Conservation (phyloP, 2,113 vertebrate genomes). For the Eolophus roseicapilla region DNA sequence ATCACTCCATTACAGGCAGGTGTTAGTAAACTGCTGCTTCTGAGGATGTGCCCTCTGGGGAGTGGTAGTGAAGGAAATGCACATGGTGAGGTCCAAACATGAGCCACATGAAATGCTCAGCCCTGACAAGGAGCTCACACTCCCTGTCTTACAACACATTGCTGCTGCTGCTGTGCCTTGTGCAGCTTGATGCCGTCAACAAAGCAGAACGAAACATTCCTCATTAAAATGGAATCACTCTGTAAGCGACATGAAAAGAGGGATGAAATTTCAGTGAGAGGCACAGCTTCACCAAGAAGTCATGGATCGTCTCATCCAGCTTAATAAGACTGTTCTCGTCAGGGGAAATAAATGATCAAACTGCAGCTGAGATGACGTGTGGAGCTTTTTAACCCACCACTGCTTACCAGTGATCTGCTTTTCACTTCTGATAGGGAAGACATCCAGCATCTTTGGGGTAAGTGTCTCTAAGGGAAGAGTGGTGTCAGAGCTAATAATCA, state of each 20-base stretch:
- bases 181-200: not conserved
- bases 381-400: not conserved
- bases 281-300: not conserved
- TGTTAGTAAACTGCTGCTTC: not conserved
- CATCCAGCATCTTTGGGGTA: not conserved
- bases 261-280: not conserved
- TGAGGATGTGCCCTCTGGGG: not conserved
- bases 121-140: rapidly evolving
- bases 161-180: not conserved
- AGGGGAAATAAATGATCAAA: not conserved
- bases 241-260: not conserved
- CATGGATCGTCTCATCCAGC: not conserved
- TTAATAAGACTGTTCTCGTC: not conserved
- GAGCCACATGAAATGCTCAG: not conserved
- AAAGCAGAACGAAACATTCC: not conserved
- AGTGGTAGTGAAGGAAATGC: not conserved
- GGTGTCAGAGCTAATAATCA: conserved; percentile 5
- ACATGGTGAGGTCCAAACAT: not conserved
- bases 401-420: not conserved
- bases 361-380: not conserved
- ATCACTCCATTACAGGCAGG: rapidly evolving
- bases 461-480: not conserved
- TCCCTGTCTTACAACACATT: not conserved
- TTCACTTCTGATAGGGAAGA: not conserved
- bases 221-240: not conserved